phyloP scores from a whole-genome alignment of 2,113 vertebrate genomes.

The Ictidomys tridecemlineatus region DNA sequence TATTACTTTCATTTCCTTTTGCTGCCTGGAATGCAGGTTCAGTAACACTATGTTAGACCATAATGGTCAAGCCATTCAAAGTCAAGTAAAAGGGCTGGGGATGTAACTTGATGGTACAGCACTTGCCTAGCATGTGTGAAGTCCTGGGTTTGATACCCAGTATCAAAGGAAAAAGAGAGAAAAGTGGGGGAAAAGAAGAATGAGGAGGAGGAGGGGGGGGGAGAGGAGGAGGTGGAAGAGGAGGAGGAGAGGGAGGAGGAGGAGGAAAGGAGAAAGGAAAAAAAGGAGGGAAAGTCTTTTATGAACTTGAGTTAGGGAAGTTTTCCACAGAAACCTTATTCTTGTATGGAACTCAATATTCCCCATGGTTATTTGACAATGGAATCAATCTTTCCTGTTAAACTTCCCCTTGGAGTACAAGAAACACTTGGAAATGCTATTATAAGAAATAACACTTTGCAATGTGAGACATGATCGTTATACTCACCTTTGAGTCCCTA shows the following conservation, averaged over 20 bases:
- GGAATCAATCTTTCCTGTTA: not conserved
- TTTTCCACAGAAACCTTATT: not conserved
- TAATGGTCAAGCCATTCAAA: not conserved
- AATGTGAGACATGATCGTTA: not conserved
- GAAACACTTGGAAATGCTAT: not conserved
- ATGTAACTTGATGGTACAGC: no score
- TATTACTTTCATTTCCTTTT: not conserved
- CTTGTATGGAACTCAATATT: not conserved
- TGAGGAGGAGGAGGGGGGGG: no score
- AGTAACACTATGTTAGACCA: not conserved
- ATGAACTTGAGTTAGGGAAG: not conserved
- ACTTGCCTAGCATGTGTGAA: no score
- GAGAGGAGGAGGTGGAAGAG: no score
- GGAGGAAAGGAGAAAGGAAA: not conserved
- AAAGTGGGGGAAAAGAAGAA: no score
- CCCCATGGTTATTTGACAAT: not conserved
- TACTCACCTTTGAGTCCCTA: not conserved
- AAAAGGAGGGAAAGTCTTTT: not conserved
- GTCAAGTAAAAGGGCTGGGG: not conserved
- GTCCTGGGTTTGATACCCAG: no score
- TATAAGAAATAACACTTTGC: not conserved
- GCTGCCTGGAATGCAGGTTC: slow-evolving; percentile 33
- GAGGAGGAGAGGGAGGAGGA: no score
- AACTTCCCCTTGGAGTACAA: not conserved
- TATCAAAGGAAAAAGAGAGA: not conserved